phyloP scores from a whole-genome alignment of 1,140 invertebrate genomes.

The Telenomus remus region DNA sequence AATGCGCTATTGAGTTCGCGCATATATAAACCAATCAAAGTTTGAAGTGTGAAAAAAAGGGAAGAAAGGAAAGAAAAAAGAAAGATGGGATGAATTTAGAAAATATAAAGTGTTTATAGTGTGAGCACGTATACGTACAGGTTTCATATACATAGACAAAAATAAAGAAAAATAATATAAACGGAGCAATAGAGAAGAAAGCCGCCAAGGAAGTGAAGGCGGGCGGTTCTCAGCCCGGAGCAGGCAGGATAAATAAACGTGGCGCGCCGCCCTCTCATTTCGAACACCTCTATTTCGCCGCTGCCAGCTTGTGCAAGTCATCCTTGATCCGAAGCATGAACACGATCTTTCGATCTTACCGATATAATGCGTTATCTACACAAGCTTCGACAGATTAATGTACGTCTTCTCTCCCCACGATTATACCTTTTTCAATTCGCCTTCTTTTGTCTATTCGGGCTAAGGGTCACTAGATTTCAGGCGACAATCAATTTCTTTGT shows the following conservation, averaged over 20 bases:
- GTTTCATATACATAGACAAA: conserved; percentile 15
- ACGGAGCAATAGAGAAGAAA: conserved; percentile 38
- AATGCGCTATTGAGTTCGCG: too few species aligned
- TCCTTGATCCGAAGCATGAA: conserved; percentile 44
- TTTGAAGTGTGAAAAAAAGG: neutral
- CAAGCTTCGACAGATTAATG: conserved; percentile 44
- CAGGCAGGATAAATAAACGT: conserved; percentile 74
- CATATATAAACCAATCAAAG: too few species aligned
- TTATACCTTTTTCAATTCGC: conserved; percentile 31
- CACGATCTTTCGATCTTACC: conserved; percentile 43
- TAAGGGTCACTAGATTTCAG: conserved; percentile 40
- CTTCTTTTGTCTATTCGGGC: conserved; percentile 48
- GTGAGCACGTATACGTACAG: neutral
- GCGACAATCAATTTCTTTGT: conserved; percentile 48
- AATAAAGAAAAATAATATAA: conserved; percentile 49
- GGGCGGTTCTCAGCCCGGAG: conserved; percentile 59
- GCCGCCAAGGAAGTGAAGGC: conserved; percentile 49
- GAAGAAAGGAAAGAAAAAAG: neutral
- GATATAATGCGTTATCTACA: conserved; percentile 34
- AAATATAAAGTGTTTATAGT: conserved; percentile 3
- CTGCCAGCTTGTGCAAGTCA: conserved; percentile 65
- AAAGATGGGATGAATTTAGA: neutral
- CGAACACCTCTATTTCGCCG: conserved; percentile 71
- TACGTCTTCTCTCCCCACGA: conserved; percentile 21
- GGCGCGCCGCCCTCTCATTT: conserved; percentile 73